Evolutionary conservation across 2,888 invertebrate species (phyloP).

Genomic region (Zootermopsis nevadensis): DNA sequence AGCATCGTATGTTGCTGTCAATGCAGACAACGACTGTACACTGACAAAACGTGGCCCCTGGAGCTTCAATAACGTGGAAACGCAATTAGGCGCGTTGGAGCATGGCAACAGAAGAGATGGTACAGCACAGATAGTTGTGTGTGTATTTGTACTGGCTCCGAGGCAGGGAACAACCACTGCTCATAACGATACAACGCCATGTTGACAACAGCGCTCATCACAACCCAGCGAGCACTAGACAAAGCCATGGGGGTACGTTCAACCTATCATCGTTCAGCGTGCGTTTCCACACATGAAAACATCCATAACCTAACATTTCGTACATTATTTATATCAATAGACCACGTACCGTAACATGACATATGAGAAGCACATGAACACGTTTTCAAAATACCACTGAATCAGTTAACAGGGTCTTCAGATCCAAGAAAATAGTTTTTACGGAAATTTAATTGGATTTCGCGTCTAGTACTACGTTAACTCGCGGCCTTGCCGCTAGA

Average conservation of each 20-base stretch:
- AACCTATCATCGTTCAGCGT: background rate
- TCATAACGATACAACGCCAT: constrained; percentile 13
- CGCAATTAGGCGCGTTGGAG: constrained; percentile 34
- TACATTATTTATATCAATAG: background rate
- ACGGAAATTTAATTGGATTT: no score
- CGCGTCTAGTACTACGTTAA: no score
- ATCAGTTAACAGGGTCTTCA: no score
- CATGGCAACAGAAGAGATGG: constrained; percentile 10
- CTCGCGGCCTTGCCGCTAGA: no score
- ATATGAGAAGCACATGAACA: no score
- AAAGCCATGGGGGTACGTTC: background rate
- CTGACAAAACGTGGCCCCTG: constrained; percentile 22
- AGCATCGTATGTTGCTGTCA: background rate
- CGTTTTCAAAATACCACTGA: no score
- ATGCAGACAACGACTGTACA: constrained; percentile 27
- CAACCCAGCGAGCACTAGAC: background rate
- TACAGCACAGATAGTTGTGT: background rate
- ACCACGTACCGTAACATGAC: background rate
- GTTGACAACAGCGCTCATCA: constrained; percentile 6
- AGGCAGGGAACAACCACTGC: background rate
- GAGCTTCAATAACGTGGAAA: constrained; percentile 44
- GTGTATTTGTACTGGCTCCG: constrained; percentile 41
- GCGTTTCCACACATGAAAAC: background rate
- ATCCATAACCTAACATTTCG: constrained; percentile 7
- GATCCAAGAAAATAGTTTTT: no score